A percentile compares a stretch with the other conserved stretches of the same genome.
Evolutionary conservation across 1,140 invertebrate genomes (phyloP).

Genomic region (Helicoverpa zea): DNA sequence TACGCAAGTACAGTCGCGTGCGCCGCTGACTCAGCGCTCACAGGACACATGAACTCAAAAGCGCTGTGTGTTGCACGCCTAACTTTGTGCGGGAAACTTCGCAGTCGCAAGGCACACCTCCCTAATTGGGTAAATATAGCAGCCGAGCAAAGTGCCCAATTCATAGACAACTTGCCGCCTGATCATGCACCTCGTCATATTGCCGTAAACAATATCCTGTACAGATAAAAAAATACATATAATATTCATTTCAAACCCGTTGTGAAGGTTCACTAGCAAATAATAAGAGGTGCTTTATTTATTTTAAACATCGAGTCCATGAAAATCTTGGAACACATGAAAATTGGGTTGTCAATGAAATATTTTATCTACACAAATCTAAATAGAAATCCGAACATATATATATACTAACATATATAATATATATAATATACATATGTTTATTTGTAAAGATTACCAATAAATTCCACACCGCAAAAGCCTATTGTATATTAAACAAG

Average conservation of each 20-base stretch:
- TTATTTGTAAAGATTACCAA: conserved; percentile 44
- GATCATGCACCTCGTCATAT: conserved; percentile 13
- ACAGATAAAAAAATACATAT: too few species aligned
- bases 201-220: too few species aligned
- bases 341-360: background rate
- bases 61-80: conserved; percentile 65
- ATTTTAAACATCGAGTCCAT: too few species aligned
- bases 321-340: too few species aligned
- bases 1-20: background rate
- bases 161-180: conserved; percentile 53
- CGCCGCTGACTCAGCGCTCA: conserved; percentile 9
- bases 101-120: conserved; percentile 70
- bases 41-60: conserved; percentile 61
- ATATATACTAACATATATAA: too few species aligned
- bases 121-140: conserved; percentile 75
- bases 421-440: conserved; percentile 16
- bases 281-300: too few species aligned
- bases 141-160: conserved; percentile 61
- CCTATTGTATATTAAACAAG: conserved; percentile 51
- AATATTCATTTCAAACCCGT: too few species aligned
- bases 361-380: background rate
- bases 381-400: conserved; percentile 12
- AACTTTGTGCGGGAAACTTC: conserved; percentile 70
- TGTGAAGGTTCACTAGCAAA: too few species aligned
- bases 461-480: conserved; percentile 40